Evolutionary conservation across 2,888 invertebrate genomes (phyloP).

Genomic region (Beris morrisii): DNA sequence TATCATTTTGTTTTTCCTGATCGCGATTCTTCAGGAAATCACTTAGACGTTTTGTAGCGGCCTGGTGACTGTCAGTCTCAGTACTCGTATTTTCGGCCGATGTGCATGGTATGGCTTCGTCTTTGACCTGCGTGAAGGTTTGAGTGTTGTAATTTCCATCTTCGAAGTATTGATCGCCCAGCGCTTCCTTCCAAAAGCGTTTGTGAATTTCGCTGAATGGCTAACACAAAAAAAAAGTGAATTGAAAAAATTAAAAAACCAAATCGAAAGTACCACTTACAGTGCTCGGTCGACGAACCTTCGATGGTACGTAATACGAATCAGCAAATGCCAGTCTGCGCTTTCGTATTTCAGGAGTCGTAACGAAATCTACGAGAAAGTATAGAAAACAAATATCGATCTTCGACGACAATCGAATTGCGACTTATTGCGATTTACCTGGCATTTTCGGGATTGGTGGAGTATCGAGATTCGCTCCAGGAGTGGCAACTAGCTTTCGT

Average conservation of each 20-base stretch:
- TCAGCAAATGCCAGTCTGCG: conserved; percentile 39
- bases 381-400: too few species aligned
- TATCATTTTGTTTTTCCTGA: conserved; percentile 40
- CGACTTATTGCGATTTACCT: conserved; percentile 42
- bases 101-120: conserved; percentile 43
- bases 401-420: neutral
- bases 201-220: conserved; percentile 37
- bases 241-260: neutral
- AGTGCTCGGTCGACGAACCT: conserved; percentile 19
- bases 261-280: conserved; percentile 17
- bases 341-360: conserved; percentile 52
- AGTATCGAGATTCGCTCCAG: conserved; percentile 42
- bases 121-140: conserved; percentile 15
- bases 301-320: conserved; percentile 28
- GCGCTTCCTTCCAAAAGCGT: conserved; percentile 37
- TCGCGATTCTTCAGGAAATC: conserved; percentile 51
- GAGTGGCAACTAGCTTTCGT: conserved; percentile 43
- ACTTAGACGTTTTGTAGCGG: conserved; percentile 47
- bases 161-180: conserved; percentile 39
- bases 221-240: conserved; percentile 21
- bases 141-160: conserved; percentile 23
- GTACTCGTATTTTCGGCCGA: neutral
- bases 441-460: conserved; percentile 55
- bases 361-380: conserved; percentile 52
- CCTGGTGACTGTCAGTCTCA: conserved; percentile 15